These are phyloP conservation scores for Pedetes capensis DNA, from an alignment of 2,113 vertebrate genomes.

Conservation along the genomic window DNA sequence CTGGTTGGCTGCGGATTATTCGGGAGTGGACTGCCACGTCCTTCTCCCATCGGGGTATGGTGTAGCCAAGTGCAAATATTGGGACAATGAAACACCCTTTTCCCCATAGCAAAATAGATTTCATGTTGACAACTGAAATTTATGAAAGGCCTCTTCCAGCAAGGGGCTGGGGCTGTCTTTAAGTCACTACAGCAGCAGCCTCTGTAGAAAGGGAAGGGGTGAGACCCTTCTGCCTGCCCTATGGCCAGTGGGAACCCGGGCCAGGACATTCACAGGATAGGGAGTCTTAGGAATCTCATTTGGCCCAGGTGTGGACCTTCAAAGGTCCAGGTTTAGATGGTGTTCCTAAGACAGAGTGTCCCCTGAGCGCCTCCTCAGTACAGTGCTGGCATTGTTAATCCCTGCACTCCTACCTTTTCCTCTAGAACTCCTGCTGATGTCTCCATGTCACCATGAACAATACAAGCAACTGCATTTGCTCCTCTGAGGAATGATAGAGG, in stretches of 20 bases:
- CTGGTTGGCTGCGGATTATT: no score
- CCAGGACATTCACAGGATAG: accelerated
- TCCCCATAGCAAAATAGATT: constrained; percentile 74
- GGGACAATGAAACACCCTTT: constrained; percentile 74
- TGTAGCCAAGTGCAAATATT: constrained; percentile 79
- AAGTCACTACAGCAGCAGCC: constrained; percentile 15
- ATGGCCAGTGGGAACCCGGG: background rate
- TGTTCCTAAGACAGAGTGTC: background rate
- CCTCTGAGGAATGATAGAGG: background rate
- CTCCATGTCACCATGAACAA: background rate
- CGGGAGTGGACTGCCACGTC: no score
- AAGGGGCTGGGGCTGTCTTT: constrained; percentile 59
- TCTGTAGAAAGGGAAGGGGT: background rate
- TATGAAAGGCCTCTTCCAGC: constrained; percentile 68
- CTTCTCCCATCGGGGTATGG: no score
- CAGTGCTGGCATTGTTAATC: accelerated
- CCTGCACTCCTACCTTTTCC: background rate
- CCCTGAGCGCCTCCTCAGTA: background rate
- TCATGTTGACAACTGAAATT: constrained; percentile 77
- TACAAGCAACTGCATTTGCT: background rate
- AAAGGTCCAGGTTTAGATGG: background rate
- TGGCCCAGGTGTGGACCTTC: background rate
- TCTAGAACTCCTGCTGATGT: background rate
- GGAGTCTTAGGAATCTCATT: background rate
- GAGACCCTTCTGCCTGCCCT: constrained; percentile 37